These are phyloP conservation scores for Arctopsyche grandis DNA, from an alignment of 1,140 invertebrate species.

Conservation along the genomic window DNA sequence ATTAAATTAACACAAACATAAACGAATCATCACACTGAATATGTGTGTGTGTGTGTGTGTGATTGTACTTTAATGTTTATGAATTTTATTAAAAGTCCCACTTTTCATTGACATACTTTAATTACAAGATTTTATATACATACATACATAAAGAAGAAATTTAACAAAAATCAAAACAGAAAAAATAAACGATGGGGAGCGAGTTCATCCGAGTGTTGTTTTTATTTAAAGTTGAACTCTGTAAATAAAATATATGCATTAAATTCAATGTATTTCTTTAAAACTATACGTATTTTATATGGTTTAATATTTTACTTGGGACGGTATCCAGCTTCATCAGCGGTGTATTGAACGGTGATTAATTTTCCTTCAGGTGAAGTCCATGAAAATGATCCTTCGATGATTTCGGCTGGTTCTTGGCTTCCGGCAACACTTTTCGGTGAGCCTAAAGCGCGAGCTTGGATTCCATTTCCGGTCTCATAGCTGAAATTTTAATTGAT, in stretches of 20 bases:
- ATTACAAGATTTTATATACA: too few species aligned
- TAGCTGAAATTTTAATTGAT: constrained; percentile 56
- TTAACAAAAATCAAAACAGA: neutral
- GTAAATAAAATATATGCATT: neutral
- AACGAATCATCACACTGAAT: too few species aligned
- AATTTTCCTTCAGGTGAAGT: constrained; percentile 61
- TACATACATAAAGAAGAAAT: too few species aligned
- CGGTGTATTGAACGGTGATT: constrained; percentile 61
- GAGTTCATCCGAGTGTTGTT: neutral
- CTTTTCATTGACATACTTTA: too few species aligned
- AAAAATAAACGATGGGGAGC: neutral
- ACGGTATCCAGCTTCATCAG: constrained; percentile 67
- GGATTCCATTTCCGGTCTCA: constrained; percentile 64
- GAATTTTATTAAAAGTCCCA: neutral
- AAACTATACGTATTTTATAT: neutral
- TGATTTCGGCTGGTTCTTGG: constrained; percentile 54
- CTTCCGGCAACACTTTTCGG: constrained; percentile 58
- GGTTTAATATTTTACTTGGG: constrained; percentile 54
- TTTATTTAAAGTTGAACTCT: constrained; percentile 15
- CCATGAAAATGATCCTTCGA: constrained; percentile 59
- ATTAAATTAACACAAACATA: too few species aligned
- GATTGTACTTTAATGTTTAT: neutral
- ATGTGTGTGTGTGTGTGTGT: too few species aligned
- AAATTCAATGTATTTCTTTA: too few species aligned
- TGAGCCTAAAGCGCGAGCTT: constrained; percentile 58